phyloP scores from a whole-genome alignment of 1,140 invertebrate species.

The Capitella teleta region DNA sequence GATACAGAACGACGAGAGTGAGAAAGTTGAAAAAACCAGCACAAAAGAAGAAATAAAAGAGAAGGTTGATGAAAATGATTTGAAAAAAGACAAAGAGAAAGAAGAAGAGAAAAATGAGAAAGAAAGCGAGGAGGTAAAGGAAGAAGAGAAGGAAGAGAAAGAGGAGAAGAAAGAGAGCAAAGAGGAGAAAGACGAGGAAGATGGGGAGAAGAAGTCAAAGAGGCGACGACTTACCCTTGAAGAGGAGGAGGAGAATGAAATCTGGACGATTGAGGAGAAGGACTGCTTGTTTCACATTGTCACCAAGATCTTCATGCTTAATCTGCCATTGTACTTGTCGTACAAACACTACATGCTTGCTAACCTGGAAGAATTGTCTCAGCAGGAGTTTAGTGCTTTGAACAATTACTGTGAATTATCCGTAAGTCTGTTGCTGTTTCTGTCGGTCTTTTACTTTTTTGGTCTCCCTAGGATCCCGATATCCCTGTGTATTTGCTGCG shows the following conservation, averaged over 20 bases:
- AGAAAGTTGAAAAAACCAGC: constrained; percentile 15
- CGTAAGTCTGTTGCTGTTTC: constrained; percentile 25
- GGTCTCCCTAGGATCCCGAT: constrained; percentile 57
- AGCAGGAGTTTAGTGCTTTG: constrained; percentile 62
- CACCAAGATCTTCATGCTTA: constrained; percentile 69
- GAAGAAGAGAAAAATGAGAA: constrained; percentile 3
- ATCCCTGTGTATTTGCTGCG: constrained; percentile 76
- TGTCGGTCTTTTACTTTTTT: too few species aligned
- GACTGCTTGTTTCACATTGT: constrained; percentile 66
- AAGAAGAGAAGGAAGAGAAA: constrained; percentile 21
- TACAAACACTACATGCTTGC: constrained; percentile 71
- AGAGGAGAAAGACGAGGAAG: constrained; percentile 15
- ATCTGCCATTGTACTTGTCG: constrained; percentile 83
- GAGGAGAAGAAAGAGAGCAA: constrained; percentile 20
- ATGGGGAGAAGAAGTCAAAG: constrained; percentile 20
- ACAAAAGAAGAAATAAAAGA: background rate
- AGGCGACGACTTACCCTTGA: too few species aligned
- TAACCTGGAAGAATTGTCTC: constrained; percentile 53
- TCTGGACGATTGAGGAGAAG: constrained; percentile 61
- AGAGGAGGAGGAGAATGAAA: constrained; percentile 13
- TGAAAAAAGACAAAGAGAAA: background rate
- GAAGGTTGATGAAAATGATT: constrained; percentile 8
- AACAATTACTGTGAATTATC: constrained; percentile 73
- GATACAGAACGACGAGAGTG: constrained; percentile 12
- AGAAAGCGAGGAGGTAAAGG: constrained; percentile 7